These are phyloP conservation scores for Drosophila flavopinicola DNA, from an alignment of 2,888 invertebrate genomes.

Conservation along the genomic window DNA sequence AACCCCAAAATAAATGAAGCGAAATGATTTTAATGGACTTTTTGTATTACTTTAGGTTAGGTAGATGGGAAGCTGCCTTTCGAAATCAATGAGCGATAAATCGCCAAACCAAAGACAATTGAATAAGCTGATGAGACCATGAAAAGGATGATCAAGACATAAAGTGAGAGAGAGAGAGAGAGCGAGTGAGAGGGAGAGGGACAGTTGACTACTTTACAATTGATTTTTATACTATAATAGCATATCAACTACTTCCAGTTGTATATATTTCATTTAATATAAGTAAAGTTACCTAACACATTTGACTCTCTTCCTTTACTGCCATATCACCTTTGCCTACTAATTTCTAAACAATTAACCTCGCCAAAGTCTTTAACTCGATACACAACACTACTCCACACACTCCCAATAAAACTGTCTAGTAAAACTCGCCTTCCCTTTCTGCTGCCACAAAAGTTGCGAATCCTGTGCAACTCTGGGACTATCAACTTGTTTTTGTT, in stretches of 20 bases:
- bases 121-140: slow-evolving; percentile 7
- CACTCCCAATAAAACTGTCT: not conserved
- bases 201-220: too few relatives aligned
- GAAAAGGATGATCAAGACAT: not conserved
- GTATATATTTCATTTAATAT: too few relatives aligned
- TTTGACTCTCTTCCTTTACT: too few relatives aligned
- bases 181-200: too few relatives aligned
- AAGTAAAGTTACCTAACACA: too few relatives aligned
- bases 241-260: too few relatives aligned
- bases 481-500: slow-evolving; percentile 15
- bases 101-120: slow-evolving; percentile 10
- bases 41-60: not conserved
- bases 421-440: not conserved
- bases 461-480: slow-evolving; percentile 6
- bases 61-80: not conserved
- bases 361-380: not conserved
- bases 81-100: slow-evolving; percentile 39
- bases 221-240: too few relatives aligned
- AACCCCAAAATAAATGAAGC: slow-evolving; percentile 45
- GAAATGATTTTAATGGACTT: slow-evolving; percentile 54
- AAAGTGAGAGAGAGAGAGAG: not conserved
- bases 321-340: not conserved
- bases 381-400: not conserved
- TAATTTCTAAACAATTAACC: slow-evolving; percentile 22
- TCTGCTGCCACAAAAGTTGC: slow-evolving; percentile 23